Base-by-base conservation (phyloP, 2,797 vertebrate species). In the Odontamblyopus lacepedii region DNA sequence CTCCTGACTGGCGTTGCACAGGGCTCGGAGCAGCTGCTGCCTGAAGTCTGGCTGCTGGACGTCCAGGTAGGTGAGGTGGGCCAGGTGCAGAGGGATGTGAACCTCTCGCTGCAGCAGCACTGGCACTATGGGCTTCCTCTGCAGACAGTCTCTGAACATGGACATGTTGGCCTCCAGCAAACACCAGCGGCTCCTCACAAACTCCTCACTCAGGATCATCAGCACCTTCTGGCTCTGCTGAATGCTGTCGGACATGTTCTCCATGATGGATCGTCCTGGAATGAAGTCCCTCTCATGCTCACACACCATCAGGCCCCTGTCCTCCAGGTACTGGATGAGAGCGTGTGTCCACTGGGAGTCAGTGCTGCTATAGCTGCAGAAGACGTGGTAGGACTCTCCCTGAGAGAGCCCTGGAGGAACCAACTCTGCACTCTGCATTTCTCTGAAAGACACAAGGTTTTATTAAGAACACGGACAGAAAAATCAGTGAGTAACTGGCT, bases 111-210 rank as follows among this genome's bases (percentile, higher is more conserved):
- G 72, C 71, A 93, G 77, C 77, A 92, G 80, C 35, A 93, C 82
- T 0, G 90, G 89, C 30, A 92, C 60, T 19, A 92, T 84, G 1
- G 88, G 86, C 67, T 90, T 93, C 61, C 90, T 76, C 78, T 84
- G 80, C 65, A 91, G 78, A 67, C 86, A 92, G 82, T 91, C 84
- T 70, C 85, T 86, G 38, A 92, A 90, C 73, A 93, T 44, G 8
- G 90, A 91, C 67, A 93, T 88, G 81, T 92, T 91, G 63, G 92
- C 88, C 78, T 93, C 91, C 61, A 93, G 86, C 65, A 92, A 89
- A 76, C 91, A 94, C 88, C 89, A 92, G n/a, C 89, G 76, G 66
- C 92, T 94, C 66, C 82, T 83, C 70, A 93, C 85, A 23, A 92
- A 93, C 78, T 91, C 93, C 30, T 72, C 64, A 63, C 88, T 94